Base-by-base conservation (phyloP, 1,140 invertebrate genomes). In the Drosophila burlai region DNA sequence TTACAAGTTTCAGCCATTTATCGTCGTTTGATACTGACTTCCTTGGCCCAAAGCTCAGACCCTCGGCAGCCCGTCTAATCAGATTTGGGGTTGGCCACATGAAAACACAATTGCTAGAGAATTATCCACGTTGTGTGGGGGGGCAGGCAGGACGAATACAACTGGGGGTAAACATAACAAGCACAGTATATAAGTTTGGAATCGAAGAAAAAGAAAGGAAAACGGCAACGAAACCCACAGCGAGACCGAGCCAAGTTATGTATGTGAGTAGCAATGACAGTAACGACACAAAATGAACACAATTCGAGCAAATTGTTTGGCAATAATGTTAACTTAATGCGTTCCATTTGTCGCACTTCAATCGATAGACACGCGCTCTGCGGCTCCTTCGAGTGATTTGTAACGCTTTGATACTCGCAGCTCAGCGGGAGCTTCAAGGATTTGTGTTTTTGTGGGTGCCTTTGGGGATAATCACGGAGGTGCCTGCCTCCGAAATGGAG, bases 241-340 rank as follows among this genome's bases (percentile, higher is more conserved):
- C 34, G 49, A 68, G 40, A 46, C 57, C 15, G 16, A 65, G 29
- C 52, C 52, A 62, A 71, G 69, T 82, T 79, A 78, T 86, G 76
- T 79, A 63, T 67, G 77, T 58, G 58, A 69, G 60, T 50, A 68
- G 66, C 76, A 73, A 73, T 69, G 74, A 85, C 79, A 86, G 83
- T 63, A 82, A 82, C 80, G 75, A 81, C 63, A 79, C 66, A 71
- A 89, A 90, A 90, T 90, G 89, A 90, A 90, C 81, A 91, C 86
- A 81, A 82, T 90, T 81, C 46, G 54, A 90, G 76, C 85, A 91
- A 90, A 90, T 90, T 90, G 86, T 90, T 90, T 90, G 85, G 86
- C 85, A 90, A 90, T 90, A 90, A 90, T 90, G 85, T 90, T 90
- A 91, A 91, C 82, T 81, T 91, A 90, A 90, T 90, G 86, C 68